Base-by-base conservation (phyloP, 2,888 invertebrate species). In the Cryptocephalus primarius region DNA sequence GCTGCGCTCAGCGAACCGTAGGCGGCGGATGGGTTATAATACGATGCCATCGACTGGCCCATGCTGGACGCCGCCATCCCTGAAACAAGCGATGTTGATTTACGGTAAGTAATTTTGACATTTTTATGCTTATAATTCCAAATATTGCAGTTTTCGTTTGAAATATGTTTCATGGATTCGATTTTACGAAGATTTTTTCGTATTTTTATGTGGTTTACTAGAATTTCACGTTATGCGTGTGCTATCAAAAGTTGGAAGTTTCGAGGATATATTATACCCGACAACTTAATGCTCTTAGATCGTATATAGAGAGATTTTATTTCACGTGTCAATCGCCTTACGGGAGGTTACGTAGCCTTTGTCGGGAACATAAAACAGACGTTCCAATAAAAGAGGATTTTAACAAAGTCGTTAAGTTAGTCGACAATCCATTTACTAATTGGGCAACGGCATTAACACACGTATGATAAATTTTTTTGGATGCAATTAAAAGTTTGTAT, bases 1-100 rank as follows among this genome's bases (percentile, higher is more conserved):
- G 83, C 83, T 54, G 83, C 83, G 40, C 83, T 83, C 12, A 84
- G 71, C 8, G 83, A 80, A 1, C 83, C 82, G 58, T 84, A 85
- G 9, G 85, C 83, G 9, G 84, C 83, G 1, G 83, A 81, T 38
- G 76, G 76, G 55, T 73, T 74, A 63, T 85, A 85, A 68, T 85
- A 85, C 61, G 65, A 73, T 39, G 80, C 80, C 82, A 82, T 83
- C 13, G 80, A 78, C 63, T 82, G 83, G 12, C 80, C 77, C 80
- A 83, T 83, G 32, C 75, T 71, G 48, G 69, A 69, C 1, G 81
- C 78, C 1, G 82, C 80, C 82, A 85, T 84, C 47, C 83, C 84
- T 84, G 74, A 6, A 63, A 60, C 44, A 56, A 55, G 48, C 2
- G 22, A 22, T 22, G 6, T n/a, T 22, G 22, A 49, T 2, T 32